These are phyloP conservation scores for Coleophora deauratella DNA, from an alignment of 2,888 invertebrate species.

Conservation along the genomic window DNA sequence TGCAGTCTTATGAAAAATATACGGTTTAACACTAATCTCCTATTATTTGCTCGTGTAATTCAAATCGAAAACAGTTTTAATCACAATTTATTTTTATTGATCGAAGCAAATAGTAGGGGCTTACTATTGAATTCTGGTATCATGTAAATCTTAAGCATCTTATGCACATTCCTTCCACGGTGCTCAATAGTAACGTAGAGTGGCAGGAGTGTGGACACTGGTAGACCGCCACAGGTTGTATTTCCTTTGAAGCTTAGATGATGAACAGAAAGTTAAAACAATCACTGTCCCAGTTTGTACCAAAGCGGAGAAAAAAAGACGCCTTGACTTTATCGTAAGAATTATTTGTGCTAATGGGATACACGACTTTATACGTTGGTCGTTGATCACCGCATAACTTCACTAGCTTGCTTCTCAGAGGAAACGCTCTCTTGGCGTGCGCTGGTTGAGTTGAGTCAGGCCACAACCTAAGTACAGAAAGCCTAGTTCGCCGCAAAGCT, in stretches of 20 bases:
- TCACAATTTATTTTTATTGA: slow-evolving; percentile 3
- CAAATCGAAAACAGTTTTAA: not conserved
- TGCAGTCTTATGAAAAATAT: slow-evolving; percentile 50
- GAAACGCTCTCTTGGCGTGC: too few species aligned
- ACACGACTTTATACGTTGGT: too few species aligned
- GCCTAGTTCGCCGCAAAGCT: slow-evolving; percentile 27
- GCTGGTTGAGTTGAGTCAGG: not conserved
- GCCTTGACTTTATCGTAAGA: too few species aligned
- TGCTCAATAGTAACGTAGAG: slow-evolving; percentile 69
- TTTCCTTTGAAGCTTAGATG: too few species aligned
- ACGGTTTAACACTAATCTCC: slow-evolving; percentile 26
- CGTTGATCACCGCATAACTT: too few species aligned
- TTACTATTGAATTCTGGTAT: slow-evolving; percentile 9
- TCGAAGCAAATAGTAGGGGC: slow-evolving; percentile 15
- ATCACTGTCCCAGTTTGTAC: not conserved
- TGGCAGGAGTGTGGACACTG: slow-evolving; percentile 23
- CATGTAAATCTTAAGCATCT: slow-evolving; percentile 24
- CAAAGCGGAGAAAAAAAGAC: not conserved
- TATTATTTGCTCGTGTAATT: slow-evolving; percentile 18
- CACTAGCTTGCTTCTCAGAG: slow-evolving; percentile 15
- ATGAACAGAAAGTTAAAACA: too few species aligned
- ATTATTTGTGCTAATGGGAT: too few species aligned
- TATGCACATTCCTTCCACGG: slow-evolving; percentile 80
- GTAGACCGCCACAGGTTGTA: too few species aligned
- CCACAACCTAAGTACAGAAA: slow-evolving; percentile 7